Evolutionary conservation across 64 coral and sea anemone genomes (phyloP).

Genomic region (Trachythela sp.): DNA sequence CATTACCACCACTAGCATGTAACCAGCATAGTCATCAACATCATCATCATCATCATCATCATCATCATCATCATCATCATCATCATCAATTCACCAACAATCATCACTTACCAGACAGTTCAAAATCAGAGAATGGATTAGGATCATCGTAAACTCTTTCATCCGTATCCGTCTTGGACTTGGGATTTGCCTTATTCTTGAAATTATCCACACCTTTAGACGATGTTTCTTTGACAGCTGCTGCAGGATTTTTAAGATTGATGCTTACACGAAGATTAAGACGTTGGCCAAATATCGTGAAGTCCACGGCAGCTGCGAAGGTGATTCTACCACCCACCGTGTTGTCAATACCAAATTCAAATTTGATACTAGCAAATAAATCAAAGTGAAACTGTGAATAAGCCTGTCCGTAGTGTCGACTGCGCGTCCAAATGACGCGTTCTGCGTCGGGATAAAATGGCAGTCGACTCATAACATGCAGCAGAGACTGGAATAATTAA

Average conservation of each 20-base stretch:
- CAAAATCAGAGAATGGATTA: constrained; percentile 91
- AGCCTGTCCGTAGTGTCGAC: no score
- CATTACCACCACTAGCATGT: no score
- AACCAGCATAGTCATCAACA: no score
- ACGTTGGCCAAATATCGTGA: constrained; percentile 93
- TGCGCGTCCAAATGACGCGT: no score
- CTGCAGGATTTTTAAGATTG: constrained; percentile 57
- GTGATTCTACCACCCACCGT: constrained; percentile 51
- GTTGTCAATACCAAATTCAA: constrained; percentile 72
- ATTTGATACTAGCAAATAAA: constrained; percentile 53
- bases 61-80: no score
- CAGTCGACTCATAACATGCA: no score
- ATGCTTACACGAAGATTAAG: constrained; percentile 62
- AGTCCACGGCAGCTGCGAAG: constrained; percentile 86
- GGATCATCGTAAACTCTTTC: constrained; percentile 86
- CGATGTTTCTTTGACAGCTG: constrained; percentile 48
- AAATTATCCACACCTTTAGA: constrained; percentile 66
- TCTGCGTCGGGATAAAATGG: no score
- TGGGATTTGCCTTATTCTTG: constrained; percentile 86
- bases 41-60: no score
- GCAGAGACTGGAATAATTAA: no score
- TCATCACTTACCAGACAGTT: constrained; percentile 69
- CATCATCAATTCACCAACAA: no score
- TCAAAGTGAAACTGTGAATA: neutral
- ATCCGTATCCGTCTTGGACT: constrained; percentile 63